phyloP scores from a whole-genome alignment of 1,140 invertebrate genomes.

The Ceratina japonica region DNA sequence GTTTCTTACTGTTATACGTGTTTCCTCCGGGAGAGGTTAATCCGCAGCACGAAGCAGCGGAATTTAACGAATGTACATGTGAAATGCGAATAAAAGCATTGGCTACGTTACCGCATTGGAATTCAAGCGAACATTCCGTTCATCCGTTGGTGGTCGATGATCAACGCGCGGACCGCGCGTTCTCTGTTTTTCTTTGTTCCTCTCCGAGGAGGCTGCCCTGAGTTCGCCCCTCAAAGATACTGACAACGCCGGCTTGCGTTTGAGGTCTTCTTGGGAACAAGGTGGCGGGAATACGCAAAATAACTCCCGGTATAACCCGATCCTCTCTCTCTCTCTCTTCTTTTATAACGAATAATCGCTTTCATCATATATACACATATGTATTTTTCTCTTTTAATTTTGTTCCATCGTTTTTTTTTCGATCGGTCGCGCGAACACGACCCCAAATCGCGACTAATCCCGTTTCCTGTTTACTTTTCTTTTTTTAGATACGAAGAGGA shows the following conservation, averaged over 20 bases:
- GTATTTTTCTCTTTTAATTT: background rate
- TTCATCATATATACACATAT: conserved; percentile 1
- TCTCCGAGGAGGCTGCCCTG: too few relatives aligned
- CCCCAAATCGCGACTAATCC: conserved; percentile 33
- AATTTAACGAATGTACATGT: conserved; percentile 14
- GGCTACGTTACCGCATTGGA: too few relatives aligned
- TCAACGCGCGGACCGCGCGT: background rate
- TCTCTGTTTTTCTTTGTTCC: background rate
- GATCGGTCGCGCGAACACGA: background rate
- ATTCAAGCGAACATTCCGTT: background rate
- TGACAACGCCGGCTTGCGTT: conserved; percentile 9
- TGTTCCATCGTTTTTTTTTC: background rate
- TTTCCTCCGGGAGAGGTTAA: too few relatives aligned
- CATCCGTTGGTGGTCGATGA: background rate
- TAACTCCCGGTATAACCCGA: conserved; percentile 9
- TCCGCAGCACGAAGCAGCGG: background rate
- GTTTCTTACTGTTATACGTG: too few relatives aligned
- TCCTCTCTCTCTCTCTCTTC: background rate
- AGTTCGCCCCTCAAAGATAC: conserved; percentile 3
- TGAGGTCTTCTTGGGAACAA: conserved; percentile 30
- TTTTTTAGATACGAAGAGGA: conserved; percentile 55
- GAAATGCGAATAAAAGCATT: conserved; percentile 19
- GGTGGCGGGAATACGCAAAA: conserved; percentile 43
- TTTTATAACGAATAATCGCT: conserved; percentile 4
- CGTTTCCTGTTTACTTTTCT: conserved; percentile 43